Conservation (phyloP, 2,888 invertebrate species). For the Lordiphosa andalusiaca region DNA sequence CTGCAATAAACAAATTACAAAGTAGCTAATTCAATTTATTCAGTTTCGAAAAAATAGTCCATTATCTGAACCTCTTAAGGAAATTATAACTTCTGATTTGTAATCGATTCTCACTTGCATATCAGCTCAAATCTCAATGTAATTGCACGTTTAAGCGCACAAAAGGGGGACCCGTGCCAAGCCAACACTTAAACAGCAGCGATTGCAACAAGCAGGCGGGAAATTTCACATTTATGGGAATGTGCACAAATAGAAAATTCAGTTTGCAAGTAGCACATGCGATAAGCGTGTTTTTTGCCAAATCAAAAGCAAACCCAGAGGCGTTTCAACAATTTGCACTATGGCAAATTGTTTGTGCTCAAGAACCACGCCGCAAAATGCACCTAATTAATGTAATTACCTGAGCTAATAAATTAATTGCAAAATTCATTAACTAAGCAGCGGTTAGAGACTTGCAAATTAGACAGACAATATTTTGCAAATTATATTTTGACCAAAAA, state of each 20-base stretch:
- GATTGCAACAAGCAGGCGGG: slow-evolving; percentile 7
- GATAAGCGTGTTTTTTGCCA: slow-evolving; percentile 31
- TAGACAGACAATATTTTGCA: background rate
- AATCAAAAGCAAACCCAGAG: slow-evolving; percentile 16
- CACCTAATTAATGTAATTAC: slow-evolving; percentile 50
- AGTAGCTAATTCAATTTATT: slow-evolving; percentile 18
- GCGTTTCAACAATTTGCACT: slow-evolving; percentile 38
- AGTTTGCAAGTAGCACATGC: slow-evolving; percentile 13
- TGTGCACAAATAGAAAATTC: slow-evolving; percentile 3
- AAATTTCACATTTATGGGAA: slow-evolving; percentile 23
- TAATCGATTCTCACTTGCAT: slow-evolving; percentile 17
- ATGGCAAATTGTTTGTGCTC: slow-evolving; percentile 14
- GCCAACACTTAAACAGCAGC: background rate
- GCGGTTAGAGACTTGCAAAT: slow-evolving; percentile 35
- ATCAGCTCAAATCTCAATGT: slow-evolving; percentile 6
- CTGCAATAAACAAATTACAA: slow-evolving; percentile 9
- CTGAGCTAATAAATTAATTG: slow-evolving; percentile 49
- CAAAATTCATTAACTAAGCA: slow-evolving; percentile 49
- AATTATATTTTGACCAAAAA: too few species aligned
- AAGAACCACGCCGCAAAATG: slow-evolving; percentile 40
- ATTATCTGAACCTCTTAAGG: background rate
- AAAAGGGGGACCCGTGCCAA: slow-evolving; percentile 1
- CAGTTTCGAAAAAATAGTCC: too few species aligned
- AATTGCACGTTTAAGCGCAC: slow-evolving; percentile 22
- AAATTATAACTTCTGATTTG: slow-evolving; percentile 9